Evolutionary conservation across 2,113 vertebrate species (phyloP).

Genomic region (Entelurus aequoreus): DNA sequence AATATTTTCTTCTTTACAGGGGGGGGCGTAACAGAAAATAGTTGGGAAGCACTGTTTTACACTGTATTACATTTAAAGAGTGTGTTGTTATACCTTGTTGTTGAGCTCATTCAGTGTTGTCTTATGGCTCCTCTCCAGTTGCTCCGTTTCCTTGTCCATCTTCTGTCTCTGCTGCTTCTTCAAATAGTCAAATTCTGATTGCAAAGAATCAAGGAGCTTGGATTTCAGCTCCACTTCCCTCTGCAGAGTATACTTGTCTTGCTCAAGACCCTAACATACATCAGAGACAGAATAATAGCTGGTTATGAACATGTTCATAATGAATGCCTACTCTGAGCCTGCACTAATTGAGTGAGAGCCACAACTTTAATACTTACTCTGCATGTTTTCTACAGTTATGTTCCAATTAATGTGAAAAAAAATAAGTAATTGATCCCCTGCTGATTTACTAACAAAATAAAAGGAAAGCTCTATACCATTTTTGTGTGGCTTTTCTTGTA

Average conservation of each 20-base stretch:
- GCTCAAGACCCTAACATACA: constrained; percentile 67
- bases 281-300: not conserved
- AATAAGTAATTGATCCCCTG: too few species aligned
- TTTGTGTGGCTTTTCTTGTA: too few species aligned
- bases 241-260: constrained; percentile 88
- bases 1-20: too few species aligned
- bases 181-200: constrained; percentile 81
- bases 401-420: too few species aligned
- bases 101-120: constrained; percentile 76
- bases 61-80: not conserved
- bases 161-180: constrained; percentile 81
- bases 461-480: too few species aligned
- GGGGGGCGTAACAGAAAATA: too few species aligned
- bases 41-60: not conserved
- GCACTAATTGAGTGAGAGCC: too few species aligned
- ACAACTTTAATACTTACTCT: too few species aligned
- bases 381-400: too few species aligned
- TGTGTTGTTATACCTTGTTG: constrained; percentile 74
- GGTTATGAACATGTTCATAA: too few species aligned
- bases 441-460: too few species aligned
- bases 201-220: constrained; percentile 83
- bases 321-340: too few species aligned
- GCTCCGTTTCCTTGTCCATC: constrained; percentile 75
- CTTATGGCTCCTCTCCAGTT: constrained; percentile 73
- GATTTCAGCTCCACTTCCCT: constrained; percentile 85